These are phyloP conservation scores for Gambusia yucatana DNA, from an alignment of 2,797 vertebrate species.

Conservation along the genomic window DNA sequence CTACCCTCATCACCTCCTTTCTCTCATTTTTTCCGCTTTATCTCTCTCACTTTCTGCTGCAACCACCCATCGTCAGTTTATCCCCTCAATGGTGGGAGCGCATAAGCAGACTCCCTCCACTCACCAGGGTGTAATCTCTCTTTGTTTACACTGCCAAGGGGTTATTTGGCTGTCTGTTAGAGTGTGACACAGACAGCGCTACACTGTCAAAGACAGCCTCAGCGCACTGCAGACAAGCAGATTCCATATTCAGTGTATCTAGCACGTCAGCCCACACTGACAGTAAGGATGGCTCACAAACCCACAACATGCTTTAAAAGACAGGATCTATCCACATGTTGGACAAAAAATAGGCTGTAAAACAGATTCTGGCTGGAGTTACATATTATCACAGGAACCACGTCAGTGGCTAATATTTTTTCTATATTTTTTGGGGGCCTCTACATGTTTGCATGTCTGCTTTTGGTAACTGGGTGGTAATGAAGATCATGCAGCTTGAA, in stretches of 20 bases:
- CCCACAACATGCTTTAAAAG: slow-evolving; percentile 69
- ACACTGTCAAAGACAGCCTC: slow-evolving; percentile 75
- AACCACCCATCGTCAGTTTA: slow-evolving; percentile 67
- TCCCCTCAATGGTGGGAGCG: slow-evolving; percentile 70
- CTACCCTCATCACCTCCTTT: slow-evolving; percentile 3
- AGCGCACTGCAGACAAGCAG: slow-evolving; percentile 69
- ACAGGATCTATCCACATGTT: slow-evolving; percentile 63
- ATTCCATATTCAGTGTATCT: slow-evolving; percentile 72
- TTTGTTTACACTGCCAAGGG: slow-evolving; percentile 85
- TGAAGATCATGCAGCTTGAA: slow-evolving; percentile 5
- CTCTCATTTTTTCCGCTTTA: slow-evolving; percentile 1
- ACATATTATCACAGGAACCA: slow-evolving; percentile 46
- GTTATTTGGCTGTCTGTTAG: slow-evolving; percentile 86
- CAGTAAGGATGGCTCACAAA: slow-evolving; percentile 73
- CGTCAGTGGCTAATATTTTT: slow-evolving; percentile 36
- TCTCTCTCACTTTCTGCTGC: slow-evolving; percentile 47
- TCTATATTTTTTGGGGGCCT: slow-evolving; percentile 13
- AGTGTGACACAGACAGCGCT: slow-evolving; percentile 79
- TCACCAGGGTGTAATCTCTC: slow-evolving; percentile 85
- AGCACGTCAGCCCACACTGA: slow-evolving; percentile 69
- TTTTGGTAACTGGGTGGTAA: slow-evolving; percentile 18
- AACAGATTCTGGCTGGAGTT: slow-evolving; percentile 48
- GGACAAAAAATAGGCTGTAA: slow-evolving; percentile 26
- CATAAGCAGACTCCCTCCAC: slow-evolving; percentile 77
- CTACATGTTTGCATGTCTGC: slow-evolving; percentile 5